Conservation (phyloP, 2,888 invertebrate species). For the Antheraea yamamai region DNA sequence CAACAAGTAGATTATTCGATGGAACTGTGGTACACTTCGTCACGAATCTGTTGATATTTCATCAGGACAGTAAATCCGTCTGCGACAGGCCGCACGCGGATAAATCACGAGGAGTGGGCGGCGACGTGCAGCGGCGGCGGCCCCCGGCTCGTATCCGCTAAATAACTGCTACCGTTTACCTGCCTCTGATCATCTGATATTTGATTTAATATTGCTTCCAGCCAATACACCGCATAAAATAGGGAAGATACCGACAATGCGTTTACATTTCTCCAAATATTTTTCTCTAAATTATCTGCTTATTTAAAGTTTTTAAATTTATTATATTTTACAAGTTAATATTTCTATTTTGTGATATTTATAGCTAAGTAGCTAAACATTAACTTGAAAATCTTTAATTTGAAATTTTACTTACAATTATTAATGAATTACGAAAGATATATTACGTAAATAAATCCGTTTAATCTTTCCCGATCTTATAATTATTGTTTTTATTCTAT, state of each 20-base stretch:
- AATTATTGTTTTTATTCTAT: not conserved
- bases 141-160: constrained; percentile 60
- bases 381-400: not conserved
- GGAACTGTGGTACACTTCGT: constrained; percentile 58
- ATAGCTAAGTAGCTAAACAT: not conserved
- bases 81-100: constrained; percentile 53
- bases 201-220: constrained; percentile 72
- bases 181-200: constrained; percentile 78
- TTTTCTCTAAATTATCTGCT: constrained; percentile 9
- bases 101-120: constrained; percentile 77
- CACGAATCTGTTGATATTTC: constrained; percentile 72
- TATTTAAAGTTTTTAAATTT: not conserved
- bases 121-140: constrained; percentile 42
- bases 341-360: not conserved
- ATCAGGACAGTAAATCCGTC: constrained; percentile 66
- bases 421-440: no score
- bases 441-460: no score
- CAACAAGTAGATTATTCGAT: constrained; percentile 42
- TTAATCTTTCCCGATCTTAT: no score
- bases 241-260: constrained; percentile 19
- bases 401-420: not conserved
- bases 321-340: not conserved
- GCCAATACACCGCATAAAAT: constrained; percentile 42
- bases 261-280: constrained; percentile 1
- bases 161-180: constrained; percentile 80